phyloP scores from a whole-genome alignment of 2,797 vertebrate species.

The Sebastes minor region DNA sequence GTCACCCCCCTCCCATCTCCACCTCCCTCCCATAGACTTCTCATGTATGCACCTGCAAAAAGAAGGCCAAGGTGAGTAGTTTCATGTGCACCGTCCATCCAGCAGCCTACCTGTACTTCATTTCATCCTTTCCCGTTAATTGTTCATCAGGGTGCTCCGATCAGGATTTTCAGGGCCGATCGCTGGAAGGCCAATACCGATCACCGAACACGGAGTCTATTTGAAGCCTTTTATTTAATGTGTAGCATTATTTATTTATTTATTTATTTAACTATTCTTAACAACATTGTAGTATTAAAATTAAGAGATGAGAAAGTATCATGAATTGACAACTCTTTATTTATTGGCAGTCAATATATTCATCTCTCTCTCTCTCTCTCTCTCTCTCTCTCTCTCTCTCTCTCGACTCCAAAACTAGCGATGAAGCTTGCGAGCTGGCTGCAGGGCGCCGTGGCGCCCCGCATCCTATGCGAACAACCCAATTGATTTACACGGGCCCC shows the following conservation, averaged over 20 bases:
- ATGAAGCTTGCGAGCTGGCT: too few species aligned
- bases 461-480: too few species aligned
- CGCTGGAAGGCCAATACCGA: neutral
- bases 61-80: slow-evolving; percentile 95
- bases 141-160: neutral
- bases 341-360: too few species aligned
- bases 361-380: too few species aligned
- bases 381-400: too few species aligned
- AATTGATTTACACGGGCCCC: too few species aligned
- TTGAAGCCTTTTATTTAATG: neutral
- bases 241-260: neutral
- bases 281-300: neutral
- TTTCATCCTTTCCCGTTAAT: neutral
- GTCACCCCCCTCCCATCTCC: slow-evolving; percentile 92
- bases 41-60: slow-evolving; percentile 98
- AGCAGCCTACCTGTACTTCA: neutral
- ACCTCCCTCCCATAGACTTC: slow-evolving; percentile 98
- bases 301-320: neutral
- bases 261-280: neutral
- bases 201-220: neutral
- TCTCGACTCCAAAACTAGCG: too few species aligned
- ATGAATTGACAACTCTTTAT: too few species aligned
- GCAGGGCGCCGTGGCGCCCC: too few species aligned
- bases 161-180: neutral
- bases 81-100: slow-evolving; percentile 73